These are phyloP conservation scores for Todus mexicanus DNA, from an alignment of 2,797 vertebrate species.

Conservation along the genomic window DNA sequence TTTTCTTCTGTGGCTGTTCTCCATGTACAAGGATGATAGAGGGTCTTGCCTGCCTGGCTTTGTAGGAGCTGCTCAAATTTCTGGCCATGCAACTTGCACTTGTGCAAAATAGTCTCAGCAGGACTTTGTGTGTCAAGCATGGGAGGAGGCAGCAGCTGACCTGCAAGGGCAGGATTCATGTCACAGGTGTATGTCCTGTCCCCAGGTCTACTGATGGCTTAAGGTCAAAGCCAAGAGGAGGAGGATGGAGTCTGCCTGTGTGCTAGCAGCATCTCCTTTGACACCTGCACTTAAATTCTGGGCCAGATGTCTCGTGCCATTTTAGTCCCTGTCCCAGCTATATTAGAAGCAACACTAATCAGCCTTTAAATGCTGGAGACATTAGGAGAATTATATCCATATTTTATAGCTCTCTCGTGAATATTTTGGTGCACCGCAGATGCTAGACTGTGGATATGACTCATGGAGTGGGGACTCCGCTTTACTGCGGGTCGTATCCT, in stretches of 20 bases:
- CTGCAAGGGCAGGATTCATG: not conserved
- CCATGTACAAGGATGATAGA: fast-evolving
- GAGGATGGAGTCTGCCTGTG: not conserved
- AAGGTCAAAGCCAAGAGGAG: not conserved
- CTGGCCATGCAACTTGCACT: not conserved
- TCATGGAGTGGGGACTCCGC: fast-evolving
- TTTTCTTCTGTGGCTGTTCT: not conserved
- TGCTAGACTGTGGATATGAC: not conserved
- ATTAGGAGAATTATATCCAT: not conserved
- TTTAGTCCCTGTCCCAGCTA: not conserved
- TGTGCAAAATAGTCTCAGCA: not conserved
- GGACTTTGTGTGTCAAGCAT: not conserved
- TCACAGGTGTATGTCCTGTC: fast-evolving
- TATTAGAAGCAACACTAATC: not conserved
- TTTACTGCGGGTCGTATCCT: not conserved
- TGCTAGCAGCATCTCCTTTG: not conserved
- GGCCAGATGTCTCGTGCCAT: not conserved
- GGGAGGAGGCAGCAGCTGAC: not conserved
- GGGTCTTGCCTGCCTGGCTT: not conserved
- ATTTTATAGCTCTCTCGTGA: not conserved
- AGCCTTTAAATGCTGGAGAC: slow-evolving; percentile 1
- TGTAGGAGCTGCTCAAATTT: not conserved
- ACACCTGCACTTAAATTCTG: not conserved
- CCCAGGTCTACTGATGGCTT: not conserved
- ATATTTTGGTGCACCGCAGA: not conserved